Conservation (phyloP, 2,888 invertebrate species). For the Macrosoma leucophasiata region DNA sequence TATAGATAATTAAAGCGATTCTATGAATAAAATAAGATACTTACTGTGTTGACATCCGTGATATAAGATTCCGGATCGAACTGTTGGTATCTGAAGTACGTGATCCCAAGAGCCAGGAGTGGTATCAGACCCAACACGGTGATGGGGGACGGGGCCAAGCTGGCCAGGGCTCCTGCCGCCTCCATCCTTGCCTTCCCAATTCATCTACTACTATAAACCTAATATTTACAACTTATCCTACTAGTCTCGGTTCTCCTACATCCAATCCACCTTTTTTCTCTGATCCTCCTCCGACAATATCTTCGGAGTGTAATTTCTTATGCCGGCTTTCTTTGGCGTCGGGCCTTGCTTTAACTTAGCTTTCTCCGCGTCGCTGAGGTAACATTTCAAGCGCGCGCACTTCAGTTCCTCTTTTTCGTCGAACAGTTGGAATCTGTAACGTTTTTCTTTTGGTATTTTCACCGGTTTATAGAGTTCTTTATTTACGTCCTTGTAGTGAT, state of each 20-base stretch:
- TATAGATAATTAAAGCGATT: too few species aligned
- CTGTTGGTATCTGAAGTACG: conserved; percentile 86
- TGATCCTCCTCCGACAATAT: conserved; percentile 77
- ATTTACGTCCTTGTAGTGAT: conserved; percentile 64
- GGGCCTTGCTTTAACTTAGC: conserved; percentile 56
- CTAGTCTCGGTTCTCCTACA: conserved; percentile 68
- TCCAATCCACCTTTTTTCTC: conserved; percentile 78
- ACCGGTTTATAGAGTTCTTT: conserved; percentile 70
- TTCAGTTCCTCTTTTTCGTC: conserved; percentile 53
- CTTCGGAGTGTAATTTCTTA: conserved; percentile 84
- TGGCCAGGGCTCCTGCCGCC: conserved; percentile 71
- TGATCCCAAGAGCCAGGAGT: conserved; percentile 86
- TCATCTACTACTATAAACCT: conserved; percentile 62
- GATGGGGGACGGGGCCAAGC: conserved; percentile 78
- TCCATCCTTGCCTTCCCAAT: conserved; percentile 54
- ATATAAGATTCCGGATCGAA: conserved; percentile 89
- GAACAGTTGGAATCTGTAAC: conserved; percentile 61
- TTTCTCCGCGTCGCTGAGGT: conserved; percentile 59
- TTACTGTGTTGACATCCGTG: conserved; percentile 81
- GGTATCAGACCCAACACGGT: conserved; percentile 85
- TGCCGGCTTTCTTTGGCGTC: conserved; percentile 73
- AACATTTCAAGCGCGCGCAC: conserved; percentile 49
- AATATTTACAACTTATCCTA: conserved; percentile 69
- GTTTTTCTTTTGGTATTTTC: conserved; percentile 66
- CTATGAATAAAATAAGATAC: conserved; percentile 37